Conservation (phyloP, 2,797 vertebrate species). For the Zenarchopterus dispar region DNA sequence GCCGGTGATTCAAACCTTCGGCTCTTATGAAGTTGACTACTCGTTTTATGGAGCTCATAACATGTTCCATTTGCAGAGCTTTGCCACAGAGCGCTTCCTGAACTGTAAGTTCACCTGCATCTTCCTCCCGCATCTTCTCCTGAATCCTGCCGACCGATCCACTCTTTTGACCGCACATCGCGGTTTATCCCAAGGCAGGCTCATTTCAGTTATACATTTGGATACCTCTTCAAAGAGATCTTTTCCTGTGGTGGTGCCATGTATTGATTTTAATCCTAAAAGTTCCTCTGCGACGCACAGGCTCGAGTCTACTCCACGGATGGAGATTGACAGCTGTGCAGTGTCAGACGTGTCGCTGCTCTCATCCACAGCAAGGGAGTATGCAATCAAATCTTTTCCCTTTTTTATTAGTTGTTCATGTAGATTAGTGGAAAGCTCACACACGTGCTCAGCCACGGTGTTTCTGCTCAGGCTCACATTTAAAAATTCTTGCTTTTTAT, state of each 20-base stretch:
- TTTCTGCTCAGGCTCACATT: background rate
- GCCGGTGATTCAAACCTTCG: too few relatives aligned
- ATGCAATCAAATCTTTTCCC: background rate
- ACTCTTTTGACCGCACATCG: too few relatives aligned
- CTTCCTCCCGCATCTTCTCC: background rate
- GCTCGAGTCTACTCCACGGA: background rate
- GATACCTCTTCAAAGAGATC: slow-evolving; percentile 18
- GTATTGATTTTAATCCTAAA: background rate
- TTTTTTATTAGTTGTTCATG: too few relatives aligned
- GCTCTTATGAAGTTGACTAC: too few relatives aligned
- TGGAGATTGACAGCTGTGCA: background rate
- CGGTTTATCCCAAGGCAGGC: slow-evolving; percentile 27
- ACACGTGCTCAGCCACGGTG: background rate
- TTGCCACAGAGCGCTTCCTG: slow-evolving; percentile 1
- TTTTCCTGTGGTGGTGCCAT: slow-evolving; percentile 5
- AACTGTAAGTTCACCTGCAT: background rate
- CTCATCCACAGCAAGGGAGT: background rate
- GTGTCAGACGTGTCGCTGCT: background rate
- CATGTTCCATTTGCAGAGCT: slow-evolving; percentile 10
- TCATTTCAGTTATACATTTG: slow-evolving; percentile 17
- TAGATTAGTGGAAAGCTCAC: too few relatives aligned
- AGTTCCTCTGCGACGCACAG: background rate
- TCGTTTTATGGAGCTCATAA: background rate
- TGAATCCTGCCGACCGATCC: too few relatives aligned
- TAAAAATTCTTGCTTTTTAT: background rate